Base-by-base conservation (phyloP, 2,113 vertebrate genomes). In the Muntiacus muntjak region DNA sequence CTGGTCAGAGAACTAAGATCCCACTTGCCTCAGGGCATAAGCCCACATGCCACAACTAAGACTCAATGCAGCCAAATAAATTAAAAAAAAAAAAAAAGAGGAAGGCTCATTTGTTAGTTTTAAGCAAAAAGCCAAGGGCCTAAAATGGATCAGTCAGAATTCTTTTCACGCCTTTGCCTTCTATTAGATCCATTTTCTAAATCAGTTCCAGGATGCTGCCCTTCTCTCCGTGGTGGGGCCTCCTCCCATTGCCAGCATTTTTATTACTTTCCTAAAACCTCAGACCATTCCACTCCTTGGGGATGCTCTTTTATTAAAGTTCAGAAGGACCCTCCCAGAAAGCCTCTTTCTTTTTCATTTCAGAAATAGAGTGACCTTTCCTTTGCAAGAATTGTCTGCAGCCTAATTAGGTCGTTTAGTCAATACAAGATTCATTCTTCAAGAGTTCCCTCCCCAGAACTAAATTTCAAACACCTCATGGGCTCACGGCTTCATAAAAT, bases 171-270 rank as follows among this genome's bases (percentile, higher is more conserved):
- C 97, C 98, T 98, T 98, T 96, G 96, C 97, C 97, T 93, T 98
- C 98, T 96, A 97, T 98, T 97, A 98, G 98, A 98, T 95, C 97
- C 97, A 97, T 98, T 98, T 98, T 95, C 98, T 98, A 98, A 98
- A 98, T 98, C 97, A 98, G 97, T 98, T 98, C 98, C 98, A 98
- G 98, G 98, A 97, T 97, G 97, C 98, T 98, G 98, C 98, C 98
- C 97, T 98, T 98, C 98, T 97, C 98, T 98, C 98, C 96, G 98
- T 91, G 97, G 78, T 97, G 96, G 96, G 98, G 98, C 98, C 98
- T 98, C 98, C 98, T 98, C 97, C 97, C 96, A 96, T 13, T 82
- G 94, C 95, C 74, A 98, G 97, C 98, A 98, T 98, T 98, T 98
- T 99, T 98, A 98, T 98, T 97, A 98, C 97, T 97, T 98, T 98